These are phyloP conservation scores for Rhinolophus ferrumequinum DNA, from an alignment of 2,113 vertebrate genomes.

Conservation along the genomic window DNA sequence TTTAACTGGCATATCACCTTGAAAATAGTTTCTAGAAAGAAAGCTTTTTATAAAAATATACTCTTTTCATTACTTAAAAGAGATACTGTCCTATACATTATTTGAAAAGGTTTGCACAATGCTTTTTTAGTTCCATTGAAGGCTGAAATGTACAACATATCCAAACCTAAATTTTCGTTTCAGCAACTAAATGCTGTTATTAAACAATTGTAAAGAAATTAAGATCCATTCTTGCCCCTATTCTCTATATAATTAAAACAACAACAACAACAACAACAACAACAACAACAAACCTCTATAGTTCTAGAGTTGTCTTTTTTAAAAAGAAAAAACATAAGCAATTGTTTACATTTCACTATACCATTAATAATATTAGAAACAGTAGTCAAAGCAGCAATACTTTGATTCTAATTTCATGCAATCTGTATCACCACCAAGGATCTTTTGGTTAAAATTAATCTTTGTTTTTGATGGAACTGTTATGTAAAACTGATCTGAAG, in stretches of 20 bases:
- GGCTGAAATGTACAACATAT: background rate
- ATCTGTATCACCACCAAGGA: background rate
- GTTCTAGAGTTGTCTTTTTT: background rate
- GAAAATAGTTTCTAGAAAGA: constrained; percentile 62
- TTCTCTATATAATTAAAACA: no score
- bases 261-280: no score
- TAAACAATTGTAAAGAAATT: constrained; percentile 6
- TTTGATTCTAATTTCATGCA: background rate
- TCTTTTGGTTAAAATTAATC: background rate
- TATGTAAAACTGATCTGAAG: background rate
- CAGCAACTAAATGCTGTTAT: background rate
- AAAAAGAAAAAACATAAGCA: background rate
- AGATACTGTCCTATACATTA: background rate
- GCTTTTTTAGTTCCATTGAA: constrained; percentile 34
- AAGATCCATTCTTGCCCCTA: background rate
- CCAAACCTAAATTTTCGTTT: constrained; percentile 5
- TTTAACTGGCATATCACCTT: constrained; percentile 56
- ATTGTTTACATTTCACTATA: constrained; percentile 19
- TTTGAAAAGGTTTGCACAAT: constrained; percentile 39
- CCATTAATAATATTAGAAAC: background rate
- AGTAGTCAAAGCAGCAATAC: background rate
- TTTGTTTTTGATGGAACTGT: background rate
- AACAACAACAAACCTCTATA: background rate
- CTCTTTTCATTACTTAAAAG: constrained; percentile 33
- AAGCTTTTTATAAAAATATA: constrained; percentile 6